Percentiles rank a stretch among this genome's conserved stretches.
Evolutionary conservation across 2,113 vertebrate genomes (phyloP).

Genomic region (Nibea coibor): DNA sequence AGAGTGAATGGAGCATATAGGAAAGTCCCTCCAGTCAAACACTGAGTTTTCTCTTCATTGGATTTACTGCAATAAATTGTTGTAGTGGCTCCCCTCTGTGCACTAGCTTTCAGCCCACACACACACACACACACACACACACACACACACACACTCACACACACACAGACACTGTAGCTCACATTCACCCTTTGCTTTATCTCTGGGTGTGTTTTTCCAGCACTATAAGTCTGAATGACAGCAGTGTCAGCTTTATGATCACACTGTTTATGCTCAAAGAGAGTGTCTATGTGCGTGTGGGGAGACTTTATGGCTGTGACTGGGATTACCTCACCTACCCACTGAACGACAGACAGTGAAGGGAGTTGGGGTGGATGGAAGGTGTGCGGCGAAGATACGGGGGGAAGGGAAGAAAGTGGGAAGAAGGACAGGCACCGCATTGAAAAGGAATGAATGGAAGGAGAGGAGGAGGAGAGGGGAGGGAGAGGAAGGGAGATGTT

Average conservation of each 20-base stretch:
- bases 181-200: constrained; percentile 31
- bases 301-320: no score
- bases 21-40: constrained; percentile 55
- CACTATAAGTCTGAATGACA: constrained; percentile 64
- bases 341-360: not conserved
- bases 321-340: constrained; percentile 20
- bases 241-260: constrained; percentile 59
- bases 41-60: constrained; percentile 48
- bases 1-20: constrained; percentile 47
- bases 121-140: constrained; percentile 15
- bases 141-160: constrained; percentile 16
- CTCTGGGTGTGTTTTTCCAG: constrained; percentile 51
- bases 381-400: constrained; percentile 26
- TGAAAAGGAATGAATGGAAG: not conserved
- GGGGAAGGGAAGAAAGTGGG: not conserved
- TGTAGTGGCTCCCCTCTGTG: constrained; percentile 44
- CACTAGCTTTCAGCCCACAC: constrained; percentile 14
- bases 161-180: constrained; percentile 3
- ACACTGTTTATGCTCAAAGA: constrained; percentile 41
- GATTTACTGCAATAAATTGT: constrained; percentile 54
- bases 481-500: constrained; percentile 27
- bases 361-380: constrained; percentile 3
- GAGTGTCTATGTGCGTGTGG: constrained; percentile 30
- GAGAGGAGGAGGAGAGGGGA: not conserved
- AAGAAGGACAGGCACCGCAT: constrained; percentile 7